phyloP scores from a whole-genome alignment of 1,140 invertebrate species.

The Drosophila melanica region DNA sequence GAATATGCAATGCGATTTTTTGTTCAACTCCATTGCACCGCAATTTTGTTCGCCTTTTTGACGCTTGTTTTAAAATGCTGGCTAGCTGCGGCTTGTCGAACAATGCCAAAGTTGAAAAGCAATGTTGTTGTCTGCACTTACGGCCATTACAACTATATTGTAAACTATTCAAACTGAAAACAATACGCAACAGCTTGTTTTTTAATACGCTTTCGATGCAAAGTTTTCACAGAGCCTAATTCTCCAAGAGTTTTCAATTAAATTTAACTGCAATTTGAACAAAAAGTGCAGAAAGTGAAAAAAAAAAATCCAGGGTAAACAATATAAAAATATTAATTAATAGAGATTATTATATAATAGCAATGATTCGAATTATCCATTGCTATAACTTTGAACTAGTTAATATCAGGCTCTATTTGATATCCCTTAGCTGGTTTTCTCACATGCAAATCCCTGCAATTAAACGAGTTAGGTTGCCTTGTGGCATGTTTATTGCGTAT shows the following conservation, averaged over 20 bases:
- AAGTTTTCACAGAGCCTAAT: neutral
- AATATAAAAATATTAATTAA: too few species aligned
- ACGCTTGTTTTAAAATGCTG: conserved; percentile 29
- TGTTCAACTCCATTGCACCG: conserved; percentile 1
- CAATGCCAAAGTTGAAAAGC: conserved; percentile 35
- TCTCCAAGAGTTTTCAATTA: neutral
- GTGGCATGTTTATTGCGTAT: conserved; percentile 8
- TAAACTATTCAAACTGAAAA: conserved; percentile 47
- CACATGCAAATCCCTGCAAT: neutral
- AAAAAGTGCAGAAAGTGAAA: neutral
- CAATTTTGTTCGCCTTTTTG: conserved; percentile 35
- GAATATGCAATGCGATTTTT: conserved; percentile 66
- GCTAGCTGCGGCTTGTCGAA: conserved; percentile 43
- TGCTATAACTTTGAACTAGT: too few species aligned
- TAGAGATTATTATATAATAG: too few species aligned
- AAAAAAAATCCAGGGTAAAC: too few species aligned
- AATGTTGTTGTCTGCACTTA: conserved; percentile 1
- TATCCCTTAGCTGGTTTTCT: neutral
- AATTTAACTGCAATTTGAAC: neutral
- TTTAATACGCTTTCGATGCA: conserved; percentile 22
- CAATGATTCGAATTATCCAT: too few species aligned
- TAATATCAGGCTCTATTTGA: too few species aligned
- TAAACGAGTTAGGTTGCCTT: conserved; percentile 4
- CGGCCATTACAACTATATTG: conserved; percentile 23
- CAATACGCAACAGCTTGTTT: conserved; percentile 21